These are phyloP conservation scores for Hippocampus zosterae DNA, from an alignment of 2,113 vertebrate genomes.

Conservation along the genomic window DNA sequence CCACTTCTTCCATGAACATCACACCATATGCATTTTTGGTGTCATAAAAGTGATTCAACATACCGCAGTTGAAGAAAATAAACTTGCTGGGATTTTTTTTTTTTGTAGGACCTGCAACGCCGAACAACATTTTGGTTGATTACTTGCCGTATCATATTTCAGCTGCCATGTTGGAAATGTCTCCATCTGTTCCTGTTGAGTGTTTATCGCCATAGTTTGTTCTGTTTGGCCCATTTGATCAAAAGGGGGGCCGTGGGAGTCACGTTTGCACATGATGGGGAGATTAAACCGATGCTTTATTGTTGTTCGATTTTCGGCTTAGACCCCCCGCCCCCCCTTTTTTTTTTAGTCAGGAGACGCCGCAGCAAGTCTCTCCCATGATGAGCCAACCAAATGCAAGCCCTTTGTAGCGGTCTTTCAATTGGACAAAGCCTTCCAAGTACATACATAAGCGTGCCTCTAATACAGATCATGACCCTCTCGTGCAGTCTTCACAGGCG, in stretches of 20 bases:
- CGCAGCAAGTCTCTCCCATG: not conserved
- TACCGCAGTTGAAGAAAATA: too few species aligned
- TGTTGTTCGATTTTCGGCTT: too few species aligned
- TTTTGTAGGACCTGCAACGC: not conserved
- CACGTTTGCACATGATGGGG: too few species aligned
- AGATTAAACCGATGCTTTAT: too few species aligned
- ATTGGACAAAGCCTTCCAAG: not conserved
- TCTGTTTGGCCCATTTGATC: not conserved
- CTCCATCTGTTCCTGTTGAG: not conserved
- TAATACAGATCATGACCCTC: conserved; percentile 33
- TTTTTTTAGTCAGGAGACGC: too few species aligned
- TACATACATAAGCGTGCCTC: conserved; percentile 11
- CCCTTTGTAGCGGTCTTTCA: not conserved
- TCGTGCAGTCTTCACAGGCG: conserved; percentile 23
- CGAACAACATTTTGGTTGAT: not conserved
- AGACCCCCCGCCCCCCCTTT: too few species aligned
- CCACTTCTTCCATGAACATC: too few species aligned
- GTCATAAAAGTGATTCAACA: too few species aligned
- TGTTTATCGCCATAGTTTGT: too few species aligned
- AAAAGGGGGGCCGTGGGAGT: not conserved
- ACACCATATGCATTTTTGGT: too few species aligned
- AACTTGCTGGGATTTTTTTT: too few species aligned
- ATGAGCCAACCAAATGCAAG: not conserved
- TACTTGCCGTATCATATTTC: not conserved
- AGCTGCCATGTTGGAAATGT: not conserved